Percentiles rank a stretch among this genome's conserved stretches.
phyloP scores from a whole-genome alignment of 1,140 invertebrate species.

The Drosophila willistoni region DNA sequence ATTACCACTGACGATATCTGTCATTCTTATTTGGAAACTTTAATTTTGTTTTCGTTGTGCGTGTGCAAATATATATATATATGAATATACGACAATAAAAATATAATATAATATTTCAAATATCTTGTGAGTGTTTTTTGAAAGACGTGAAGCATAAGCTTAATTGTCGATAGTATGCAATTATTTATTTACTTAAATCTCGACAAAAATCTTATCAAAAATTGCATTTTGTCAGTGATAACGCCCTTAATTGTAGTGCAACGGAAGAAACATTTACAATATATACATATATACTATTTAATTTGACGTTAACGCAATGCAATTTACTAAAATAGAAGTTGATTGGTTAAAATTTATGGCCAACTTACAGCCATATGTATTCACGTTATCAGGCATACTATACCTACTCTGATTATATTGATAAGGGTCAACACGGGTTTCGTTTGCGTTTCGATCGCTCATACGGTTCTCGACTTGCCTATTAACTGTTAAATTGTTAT shows the following conservation, averaged over 20 bases:
- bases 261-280: not conserved
- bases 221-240: not conserved
- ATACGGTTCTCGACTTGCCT: not conserved
- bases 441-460: conserved; percentile 23
- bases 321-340: conserved; percentile 28
- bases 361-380: conserved; percentile 36
- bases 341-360: conserved; percentile 36
- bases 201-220: conserved; percentile 1
- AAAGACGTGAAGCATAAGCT: not conserved
- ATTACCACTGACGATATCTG: conserved; percentile 21
- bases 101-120: conserved; percentile 17
- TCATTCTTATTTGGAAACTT: conserved; percentile 18
- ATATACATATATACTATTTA: not conserved
- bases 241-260: conserved; percentile 2
- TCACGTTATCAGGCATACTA: conserved; percentile 46
- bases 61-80: not conserved
- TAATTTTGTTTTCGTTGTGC: conserved; percentile 6
- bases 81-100: conserved; percentile 17
- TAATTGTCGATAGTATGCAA: not conserved
- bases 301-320: conserved; percentile 4
- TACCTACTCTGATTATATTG: conserved; percentile 64
- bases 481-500: conserved; percentile 67
- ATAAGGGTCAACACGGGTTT: conserved; percentile 49
- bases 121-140: conserved; percentile 48
- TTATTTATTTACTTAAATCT: conserved; percentile 1